phyloP scores from a whole-genome alignment of 2,797 vertebrate species.

The Periparus ater region DNA sequence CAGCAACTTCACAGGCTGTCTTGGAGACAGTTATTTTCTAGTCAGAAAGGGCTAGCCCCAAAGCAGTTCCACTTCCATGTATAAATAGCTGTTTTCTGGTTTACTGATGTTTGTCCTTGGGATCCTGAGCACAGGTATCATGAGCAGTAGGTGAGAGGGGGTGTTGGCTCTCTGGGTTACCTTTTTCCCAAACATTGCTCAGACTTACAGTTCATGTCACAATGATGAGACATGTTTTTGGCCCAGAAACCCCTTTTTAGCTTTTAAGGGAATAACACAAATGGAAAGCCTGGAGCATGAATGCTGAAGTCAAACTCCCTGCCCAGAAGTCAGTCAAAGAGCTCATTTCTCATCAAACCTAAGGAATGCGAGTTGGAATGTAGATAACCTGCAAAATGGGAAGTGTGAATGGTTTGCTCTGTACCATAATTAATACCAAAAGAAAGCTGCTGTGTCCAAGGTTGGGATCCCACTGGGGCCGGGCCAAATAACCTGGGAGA shows the following conservation, averaged over 20 bases:
- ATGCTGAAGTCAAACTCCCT: background rate
- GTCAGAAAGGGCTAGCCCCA: background rate
- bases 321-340: background rate
- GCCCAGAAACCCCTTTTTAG: background rate
- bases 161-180: background rate
- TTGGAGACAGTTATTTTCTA: background rate
- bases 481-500: background rate
- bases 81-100: background rate
- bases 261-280: background rate
- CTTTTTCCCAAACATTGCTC: background rate
- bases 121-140: background rate
- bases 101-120: background rate
- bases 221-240: background rate
- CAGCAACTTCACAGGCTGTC: background rate
- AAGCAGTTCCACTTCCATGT: background rate
- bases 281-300: background rate
- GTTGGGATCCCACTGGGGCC: accelerated
- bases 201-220: background rate
- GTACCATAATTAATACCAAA: background rate
- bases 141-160: background rate
- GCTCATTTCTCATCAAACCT: background rate
- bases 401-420: background rate
- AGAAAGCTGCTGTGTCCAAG: background rate
- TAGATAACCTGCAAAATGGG: background rate
- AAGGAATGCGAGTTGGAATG: background rate